Conservation (phyloP, 2,888 invertebrate genomes). For the Micropterix aruncella region DNA sequence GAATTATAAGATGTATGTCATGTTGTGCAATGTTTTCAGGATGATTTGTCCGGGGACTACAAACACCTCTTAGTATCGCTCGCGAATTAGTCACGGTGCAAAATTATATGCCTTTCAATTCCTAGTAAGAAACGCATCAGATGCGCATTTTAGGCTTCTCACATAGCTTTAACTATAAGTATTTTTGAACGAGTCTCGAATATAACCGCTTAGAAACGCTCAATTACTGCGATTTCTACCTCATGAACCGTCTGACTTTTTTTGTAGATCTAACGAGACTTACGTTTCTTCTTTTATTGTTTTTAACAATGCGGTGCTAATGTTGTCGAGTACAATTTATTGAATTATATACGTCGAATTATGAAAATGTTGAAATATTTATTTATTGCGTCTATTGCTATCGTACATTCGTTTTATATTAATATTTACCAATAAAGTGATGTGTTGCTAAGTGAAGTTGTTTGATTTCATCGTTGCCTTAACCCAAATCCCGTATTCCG, state of each 20-base stretch:
- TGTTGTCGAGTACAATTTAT: background rate
- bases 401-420: background rate
- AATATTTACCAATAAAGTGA: background rate
- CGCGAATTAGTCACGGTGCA: no score
- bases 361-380: background rate
- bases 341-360: background rate
- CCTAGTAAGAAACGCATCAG: no score
- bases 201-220: no score
- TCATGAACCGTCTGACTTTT: no score
- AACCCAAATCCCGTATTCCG: slow-evolving; percentile 32
- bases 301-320: background rate
- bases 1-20: slow-evolving; percentile 20
- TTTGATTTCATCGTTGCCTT: slow-evolving; percentile 16
- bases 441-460: background rate
- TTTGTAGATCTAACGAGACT: no score
- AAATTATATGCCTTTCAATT: no score
- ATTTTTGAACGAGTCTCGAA: no score
- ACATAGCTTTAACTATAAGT: no score
- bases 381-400: background rate
- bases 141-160: no score
- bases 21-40: slow-evolving; percentile 39
- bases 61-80: slow-evolving; percentile 47
- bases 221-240: no score
- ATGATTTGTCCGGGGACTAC: slow-evolving; percentile 55
- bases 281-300: background rate